A percentile compares a stretch with the other conserved stretches of the same genome.
Evolutionary conservation across 2,113 vertebrate genomes (phyloP).

Genomic region (Anolis carolinensis): DNA sequence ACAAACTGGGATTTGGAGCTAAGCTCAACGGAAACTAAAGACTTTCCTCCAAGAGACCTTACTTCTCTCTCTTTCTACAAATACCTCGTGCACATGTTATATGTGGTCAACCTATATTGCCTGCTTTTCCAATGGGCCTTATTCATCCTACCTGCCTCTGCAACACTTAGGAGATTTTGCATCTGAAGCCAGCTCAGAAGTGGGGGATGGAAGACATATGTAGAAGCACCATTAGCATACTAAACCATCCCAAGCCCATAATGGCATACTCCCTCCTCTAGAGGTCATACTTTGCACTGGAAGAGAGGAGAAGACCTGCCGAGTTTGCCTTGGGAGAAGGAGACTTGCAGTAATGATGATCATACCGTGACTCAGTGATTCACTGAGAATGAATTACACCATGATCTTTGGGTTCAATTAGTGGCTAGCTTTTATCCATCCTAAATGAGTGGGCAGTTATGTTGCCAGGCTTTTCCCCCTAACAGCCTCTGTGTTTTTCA

Average conservation of each 20-base stretch:
- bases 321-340: conserved; percentile 3
- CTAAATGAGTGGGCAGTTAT: background rate
- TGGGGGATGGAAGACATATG: fast-evolving
- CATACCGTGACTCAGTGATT: background rate
- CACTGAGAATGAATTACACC: background rate
- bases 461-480: background rate
- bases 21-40: background rate
- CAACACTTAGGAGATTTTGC: conserved; percentile 18
- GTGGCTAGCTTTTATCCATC: background rate
- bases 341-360: background rate
- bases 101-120: background rate
- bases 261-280: conserved; percentile 3
- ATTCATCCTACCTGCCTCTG: conserved; percentile 28
- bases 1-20: conserved; percentile 8
- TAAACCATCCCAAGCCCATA: background rate
- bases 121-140: conserved; percentile 4
- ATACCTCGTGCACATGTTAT: background rate
- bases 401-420: background rate
- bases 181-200: conserved; percentile 22
- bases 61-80: background rate
- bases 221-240: background rate
- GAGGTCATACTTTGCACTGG: conserved; percentile 10
- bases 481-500: background rate
- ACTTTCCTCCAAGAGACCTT: background rate
- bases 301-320: conserved; percentile 7